Evolutionary conservation across 2,797 vertebrate genomes (phyloP).

Genomic region (Mormyrops attenuatus): DNA sequence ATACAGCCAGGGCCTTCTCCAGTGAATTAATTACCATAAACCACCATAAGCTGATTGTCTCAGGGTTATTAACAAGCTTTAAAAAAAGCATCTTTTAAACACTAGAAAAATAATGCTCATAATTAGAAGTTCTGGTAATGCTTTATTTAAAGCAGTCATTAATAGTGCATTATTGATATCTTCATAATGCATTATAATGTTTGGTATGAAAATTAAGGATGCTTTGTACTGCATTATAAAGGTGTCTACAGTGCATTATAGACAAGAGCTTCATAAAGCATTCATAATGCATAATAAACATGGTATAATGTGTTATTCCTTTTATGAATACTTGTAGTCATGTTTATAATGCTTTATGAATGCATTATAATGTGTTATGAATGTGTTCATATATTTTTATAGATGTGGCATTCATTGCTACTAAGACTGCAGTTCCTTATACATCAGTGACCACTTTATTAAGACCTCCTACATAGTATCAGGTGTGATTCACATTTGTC

Average conservation of each 20-base stretch:
- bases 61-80: neutral
- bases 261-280: too few relatives aligned
- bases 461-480: neutral
- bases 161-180: too few relatives aligned
- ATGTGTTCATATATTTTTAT: too few relatives aligned
- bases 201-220: too few relatives aligned
- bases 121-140: neutral
- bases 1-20: slow-evolving; percentile 16
- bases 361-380: too few relatives aligned
- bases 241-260: too few relatives aligned
- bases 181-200: too few relatives aligned
- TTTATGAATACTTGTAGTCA: too few relatives aligned
- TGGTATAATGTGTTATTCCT: too few relatives aligned
- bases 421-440: neutral
- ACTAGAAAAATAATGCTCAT: neutral
- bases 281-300: too few relatives aligned
- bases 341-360: too few relatives aligned
- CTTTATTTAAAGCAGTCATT: neutral
- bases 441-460: neutral
- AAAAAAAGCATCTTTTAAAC: neutral
- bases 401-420: neutral
- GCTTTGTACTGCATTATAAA: too few relatives aligned
- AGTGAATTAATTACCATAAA: neutral
- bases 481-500: neutral
- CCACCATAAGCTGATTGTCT: neutral